phyloP scores from a whole-genome alignment of 2,113 vertebrate species.

The Thalassoma bifasciatum region DNA sequence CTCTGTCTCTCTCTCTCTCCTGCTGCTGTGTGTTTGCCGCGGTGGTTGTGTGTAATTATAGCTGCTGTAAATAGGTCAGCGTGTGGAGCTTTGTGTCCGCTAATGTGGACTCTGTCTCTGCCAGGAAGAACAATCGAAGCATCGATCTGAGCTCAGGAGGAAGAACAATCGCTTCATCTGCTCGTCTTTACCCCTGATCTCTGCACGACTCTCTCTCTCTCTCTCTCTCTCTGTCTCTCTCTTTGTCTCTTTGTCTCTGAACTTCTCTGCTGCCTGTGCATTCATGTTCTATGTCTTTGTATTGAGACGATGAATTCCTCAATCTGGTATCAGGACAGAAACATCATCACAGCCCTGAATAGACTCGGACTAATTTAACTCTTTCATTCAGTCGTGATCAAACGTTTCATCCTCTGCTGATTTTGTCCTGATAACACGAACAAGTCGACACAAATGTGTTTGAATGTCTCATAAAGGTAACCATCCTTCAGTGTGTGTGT shows the following conservation, averaged over 20 bases:
- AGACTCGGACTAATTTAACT: too few relatives aligned
- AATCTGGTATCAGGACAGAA: too few relatives aligned
- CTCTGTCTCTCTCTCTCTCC: background rate
- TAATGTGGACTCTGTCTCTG: slow-evolving; percentile 24
- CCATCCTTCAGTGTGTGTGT: too few relatives aligned
- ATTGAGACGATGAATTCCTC: too few relatives aligned
- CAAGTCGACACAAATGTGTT: too few relatives aligned
- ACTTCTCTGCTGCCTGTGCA: too few relatives aligned
- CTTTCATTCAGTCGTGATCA: too few relatives aligned
- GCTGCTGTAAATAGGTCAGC: slow-evolving; percentile 53
- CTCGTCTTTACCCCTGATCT: background rate
- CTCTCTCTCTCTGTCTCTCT: background rate
- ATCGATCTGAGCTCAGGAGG: slow-evolving; percentile 38
- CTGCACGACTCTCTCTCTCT: background rate
- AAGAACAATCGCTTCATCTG: slow-evolving; percentile 10
- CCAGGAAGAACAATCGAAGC: slow-evolving; percentile 36
- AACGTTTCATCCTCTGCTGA: too few relatives aligned
- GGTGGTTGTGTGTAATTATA: slow-evolving; percentile 29
- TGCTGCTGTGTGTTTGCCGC: slow-evolving; percentile 20
- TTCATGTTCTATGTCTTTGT: background rate
- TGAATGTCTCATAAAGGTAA: too few relatives aligned
- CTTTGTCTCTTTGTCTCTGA: background rate
- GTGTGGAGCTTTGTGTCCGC: slow-evolving; percentile 2
- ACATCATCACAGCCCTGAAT: too few relatives aligned
- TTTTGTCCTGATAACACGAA: too few relatives aligned